phyloP scores from a whole-genome alignment of 2,113 vertebrate genomes.

The Riparia riparia region DNA sequence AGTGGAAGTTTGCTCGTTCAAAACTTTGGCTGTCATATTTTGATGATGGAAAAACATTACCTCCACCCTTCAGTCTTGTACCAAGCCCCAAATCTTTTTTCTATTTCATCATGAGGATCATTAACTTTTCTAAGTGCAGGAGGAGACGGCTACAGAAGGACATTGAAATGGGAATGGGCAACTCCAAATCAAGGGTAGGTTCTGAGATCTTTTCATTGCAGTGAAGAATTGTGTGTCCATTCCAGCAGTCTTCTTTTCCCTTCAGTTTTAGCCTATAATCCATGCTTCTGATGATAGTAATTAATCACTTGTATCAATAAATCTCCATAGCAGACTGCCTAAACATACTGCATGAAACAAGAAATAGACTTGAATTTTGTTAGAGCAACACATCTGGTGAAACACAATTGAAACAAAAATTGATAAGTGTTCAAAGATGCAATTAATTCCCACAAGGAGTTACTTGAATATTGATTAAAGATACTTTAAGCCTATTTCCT shows the following conservation, averaged over 20 bases:
- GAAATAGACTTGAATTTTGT: not conserved
- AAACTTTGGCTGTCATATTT: constrained; percentile 92
- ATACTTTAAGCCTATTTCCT: not conserved
- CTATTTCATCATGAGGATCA: constrained; percentile 81
- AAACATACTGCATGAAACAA: not conserved
- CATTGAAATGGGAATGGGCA: constrained; percentile 85
- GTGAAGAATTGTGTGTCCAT: not conserved
- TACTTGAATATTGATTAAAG: not conserved
- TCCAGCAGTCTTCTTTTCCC: not conserved
- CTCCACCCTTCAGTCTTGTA: constrained; percentile 89
- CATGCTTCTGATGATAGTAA: not conserved
- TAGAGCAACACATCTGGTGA: not conserved
- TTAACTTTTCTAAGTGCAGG: constrained; percentile 82
- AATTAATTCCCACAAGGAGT: not conserved
- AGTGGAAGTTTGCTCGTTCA: constrained; percentile 91
- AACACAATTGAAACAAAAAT: not conserved
- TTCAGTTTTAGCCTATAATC: not conserved
- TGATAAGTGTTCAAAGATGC: not conserved
- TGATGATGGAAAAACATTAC: constrained; percentile 89
- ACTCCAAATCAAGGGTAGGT: constrained; percentile 88
- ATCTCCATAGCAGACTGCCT: not conserved
- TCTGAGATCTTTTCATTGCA: not conserved
- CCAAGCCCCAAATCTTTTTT: constrained; percentile 90
- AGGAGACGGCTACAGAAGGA: constrained; percentile 83
- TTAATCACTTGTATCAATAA: not conserved